A percentile compares a stretch with the other conserved stretches of the same genome.
phyloP scores from a whole-genome alignment of 2,113 vertebrate species.

The Amblyopsis rosae region DNA sequence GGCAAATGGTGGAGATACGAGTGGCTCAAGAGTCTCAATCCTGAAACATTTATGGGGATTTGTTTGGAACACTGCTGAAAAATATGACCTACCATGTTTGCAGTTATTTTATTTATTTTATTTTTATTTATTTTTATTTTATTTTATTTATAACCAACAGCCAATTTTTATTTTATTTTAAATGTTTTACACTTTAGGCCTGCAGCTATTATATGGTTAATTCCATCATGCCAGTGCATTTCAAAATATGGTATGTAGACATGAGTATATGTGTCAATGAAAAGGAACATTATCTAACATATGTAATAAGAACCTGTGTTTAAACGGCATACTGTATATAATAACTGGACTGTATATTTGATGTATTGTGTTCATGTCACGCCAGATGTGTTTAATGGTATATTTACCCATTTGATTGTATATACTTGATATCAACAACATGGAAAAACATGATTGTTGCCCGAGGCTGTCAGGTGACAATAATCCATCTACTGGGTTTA shows the following conservation, averaged over 20 bases:
- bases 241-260: neutral
- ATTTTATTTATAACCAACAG: neutral
- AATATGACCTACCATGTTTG: slow-evolving; percentile 49
- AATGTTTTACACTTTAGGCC: neutral
- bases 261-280: neutral
- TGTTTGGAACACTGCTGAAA: slow-evolving; percentile 41
- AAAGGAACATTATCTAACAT: neutral
- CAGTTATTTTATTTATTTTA: slow-evolving; percentile 16
- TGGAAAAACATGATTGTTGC: slow-evolving; percentile 20
- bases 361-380: neutral
- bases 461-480: slow-evolving; percentile 20
- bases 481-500: neutral
- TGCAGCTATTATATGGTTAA: no score
- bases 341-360: neutral
- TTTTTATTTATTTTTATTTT: neutral
- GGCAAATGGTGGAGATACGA: slow-evolving; percentile 20
- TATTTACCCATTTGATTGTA: slow-evolving; percentile 14
- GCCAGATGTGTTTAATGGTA: slow-evolving; percentile 9
- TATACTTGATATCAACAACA: slow-evolving; percentile 21
- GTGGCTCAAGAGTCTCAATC: slow-evolving; percentile 36
- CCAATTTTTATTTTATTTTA: neutral
- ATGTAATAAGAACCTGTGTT: neutral
- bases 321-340: neutral
- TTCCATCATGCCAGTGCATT: no score
- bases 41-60: slow-evolving; percentile 55